Evolutionary conservation across 2,113 vertebrate genomes (phyloP).

Genomic region (Lynx canadensis): DNA sequence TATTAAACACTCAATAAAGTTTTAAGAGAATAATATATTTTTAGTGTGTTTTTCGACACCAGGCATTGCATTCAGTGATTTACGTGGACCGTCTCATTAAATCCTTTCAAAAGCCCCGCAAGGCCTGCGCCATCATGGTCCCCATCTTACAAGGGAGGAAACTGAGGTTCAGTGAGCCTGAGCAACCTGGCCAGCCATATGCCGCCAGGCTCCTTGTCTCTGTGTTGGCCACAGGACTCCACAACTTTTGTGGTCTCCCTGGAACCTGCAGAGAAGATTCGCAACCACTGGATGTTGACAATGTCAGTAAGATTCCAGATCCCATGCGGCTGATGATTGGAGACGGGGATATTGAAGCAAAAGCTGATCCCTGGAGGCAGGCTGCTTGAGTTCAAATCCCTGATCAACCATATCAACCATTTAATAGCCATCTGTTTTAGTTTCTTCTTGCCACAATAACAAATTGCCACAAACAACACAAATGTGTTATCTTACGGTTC

Average conservation of each 20-base stretch:
- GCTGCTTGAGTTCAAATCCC: neutral
- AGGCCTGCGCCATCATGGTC: neutral
- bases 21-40: conserved; percentile 27
- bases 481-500: neutral
- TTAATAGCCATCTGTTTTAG: accelerated
- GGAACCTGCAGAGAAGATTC: neutral
- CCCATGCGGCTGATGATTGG: neutral
- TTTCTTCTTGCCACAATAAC: neutral
- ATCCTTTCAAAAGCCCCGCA: neutral
- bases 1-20: conserved; percentile 7
- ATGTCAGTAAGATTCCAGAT: neutral
- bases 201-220: neutral
- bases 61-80: neutral
- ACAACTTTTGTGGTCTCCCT: neutral
- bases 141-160: neutral
- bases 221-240: neutral
- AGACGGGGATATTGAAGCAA: neutral
- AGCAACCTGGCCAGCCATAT: neutral
- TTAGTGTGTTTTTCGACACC: neutral
- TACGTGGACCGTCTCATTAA: neutral
- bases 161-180: too few relatives aligned
- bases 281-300: neutral
- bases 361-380: neutral
- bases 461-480: neutral
- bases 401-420: accelerated